phyloP scores from a whole-genome alignment of 2,888 invertebrate genomes.

The Lypha dubia region DNA sequence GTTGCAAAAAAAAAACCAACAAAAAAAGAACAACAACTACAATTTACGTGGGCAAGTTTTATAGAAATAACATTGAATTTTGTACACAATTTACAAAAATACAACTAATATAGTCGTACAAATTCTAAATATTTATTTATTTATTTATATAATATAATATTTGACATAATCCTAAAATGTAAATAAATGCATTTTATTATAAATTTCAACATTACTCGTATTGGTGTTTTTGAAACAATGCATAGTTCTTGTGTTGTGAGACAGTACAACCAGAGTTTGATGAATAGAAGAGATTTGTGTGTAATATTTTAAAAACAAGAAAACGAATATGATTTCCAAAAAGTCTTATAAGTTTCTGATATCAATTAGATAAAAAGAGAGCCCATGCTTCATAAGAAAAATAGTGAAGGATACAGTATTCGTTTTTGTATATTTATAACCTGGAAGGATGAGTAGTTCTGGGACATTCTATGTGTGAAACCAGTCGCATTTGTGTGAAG shows the following conservation, averaged over 20 bases:
- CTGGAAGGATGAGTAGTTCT: no score
- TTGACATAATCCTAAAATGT: conserved; percentile 54
- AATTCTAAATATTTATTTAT: conserved; percentile 9
- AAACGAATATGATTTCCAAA: no score
- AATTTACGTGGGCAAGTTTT: conserved; percentile 48
- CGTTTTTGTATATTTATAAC: no score
- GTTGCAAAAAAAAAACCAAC: conserved; percentile 6
- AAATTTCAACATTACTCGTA: conserved; percentile 41
- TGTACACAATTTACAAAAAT: not conserved
- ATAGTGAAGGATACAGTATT: no score
- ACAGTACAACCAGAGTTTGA: not conserved
- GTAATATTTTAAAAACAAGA: no score
- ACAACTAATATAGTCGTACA: conserved; percentile 8
- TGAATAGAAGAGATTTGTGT: not conserved
- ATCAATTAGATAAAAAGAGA: no score
- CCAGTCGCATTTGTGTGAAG: no score
- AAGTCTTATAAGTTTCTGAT: no score
- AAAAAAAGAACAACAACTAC: not conserved
- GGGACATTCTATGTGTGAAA: no score
- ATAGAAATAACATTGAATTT: not conserved
- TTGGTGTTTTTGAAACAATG: conserved; percentile 1
- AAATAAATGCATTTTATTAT: conserved; percentile 56
- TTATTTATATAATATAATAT: conserved; percentile 32
- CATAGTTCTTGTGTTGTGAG: not conserved
- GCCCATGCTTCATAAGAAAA: no score